Evolutionary conservation across 2,888 invertebrate species (phyloP).

Genomic region (Oscheius sp.): DNA sequence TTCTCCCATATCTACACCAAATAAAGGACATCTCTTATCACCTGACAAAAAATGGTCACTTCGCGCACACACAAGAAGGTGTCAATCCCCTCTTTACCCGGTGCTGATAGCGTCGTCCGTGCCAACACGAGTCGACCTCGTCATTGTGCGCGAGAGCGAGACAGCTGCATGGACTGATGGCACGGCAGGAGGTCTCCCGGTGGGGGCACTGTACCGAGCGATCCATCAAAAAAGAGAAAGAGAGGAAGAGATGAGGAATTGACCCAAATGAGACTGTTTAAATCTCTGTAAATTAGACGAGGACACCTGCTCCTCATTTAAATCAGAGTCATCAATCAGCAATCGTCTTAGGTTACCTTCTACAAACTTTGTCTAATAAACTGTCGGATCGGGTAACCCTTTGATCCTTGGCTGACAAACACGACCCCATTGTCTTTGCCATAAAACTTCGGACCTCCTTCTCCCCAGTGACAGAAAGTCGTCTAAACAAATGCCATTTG

Average conservation of each 20-base stretch:
- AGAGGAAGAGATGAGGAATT: constrained; percentile 16
- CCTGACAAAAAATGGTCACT: background rate
- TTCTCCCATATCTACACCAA: background rate
- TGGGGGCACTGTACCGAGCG: background rate
- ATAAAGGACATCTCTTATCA: background rate
- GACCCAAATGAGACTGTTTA: constrained; percentile 25
- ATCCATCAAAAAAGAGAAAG: constrained; percentile 1
- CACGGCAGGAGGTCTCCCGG: constrained; percentile 29
- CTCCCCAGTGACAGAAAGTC: background rate
- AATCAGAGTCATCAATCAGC: too few species aligned
- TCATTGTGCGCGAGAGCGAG: constrained; percentile 36
- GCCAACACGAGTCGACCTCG: constrained; percentile 13
- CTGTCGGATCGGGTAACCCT: background rate
- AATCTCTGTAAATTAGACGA: background rate
- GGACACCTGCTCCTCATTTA: constrained; percentile 2
- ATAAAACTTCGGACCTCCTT: constrained; percentile 14
- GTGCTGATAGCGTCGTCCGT: background rate
- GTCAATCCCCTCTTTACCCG: constrained; percentile 17
- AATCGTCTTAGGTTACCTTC: constrained; percentile 9
- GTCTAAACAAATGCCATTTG: constrained; percentile 21
- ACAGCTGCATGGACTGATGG: constrained; percentile 34
- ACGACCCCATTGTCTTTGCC: background rate
- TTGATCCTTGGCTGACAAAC: constrained; percentile 5
- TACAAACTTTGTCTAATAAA: constrained; percentile 20
- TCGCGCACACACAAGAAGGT: background rate